A percentile compares a stretch with the other conserved stretches of the same genome.
These are phyloP conservation scores for Stictonetta naevosa DNA, from an alignment of 2,113 vertebrate genomes.

Conservation along the genomic window DNA sequence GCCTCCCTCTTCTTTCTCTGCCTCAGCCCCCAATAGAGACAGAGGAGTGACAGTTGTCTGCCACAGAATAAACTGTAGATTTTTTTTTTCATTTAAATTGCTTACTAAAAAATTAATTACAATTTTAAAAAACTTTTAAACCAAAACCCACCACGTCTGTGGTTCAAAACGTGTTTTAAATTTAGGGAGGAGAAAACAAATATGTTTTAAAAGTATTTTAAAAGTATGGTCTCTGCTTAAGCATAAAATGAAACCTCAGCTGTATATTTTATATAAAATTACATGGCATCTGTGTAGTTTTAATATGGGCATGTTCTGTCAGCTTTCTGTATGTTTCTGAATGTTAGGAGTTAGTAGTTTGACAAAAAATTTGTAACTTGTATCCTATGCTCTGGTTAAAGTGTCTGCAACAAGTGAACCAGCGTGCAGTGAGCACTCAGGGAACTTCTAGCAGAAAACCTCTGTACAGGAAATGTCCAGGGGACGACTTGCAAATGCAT, in stretches of 20 bases:
- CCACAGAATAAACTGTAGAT: background rate
- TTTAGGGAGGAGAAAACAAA: background rate
- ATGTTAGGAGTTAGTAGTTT: background rate
- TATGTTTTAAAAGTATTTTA: background rate
- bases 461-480: too few relatives aligned
- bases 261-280: background rate
- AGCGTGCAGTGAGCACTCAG: too few relatives aligned
- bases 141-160: background rate
- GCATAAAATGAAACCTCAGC: background rate
- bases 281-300: background rate
- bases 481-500: background rate
- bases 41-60: background rate
- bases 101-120: background rate
- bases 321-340: background rate
- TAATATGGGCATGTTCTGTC: background rate
- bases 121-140: background rate
- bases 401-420: background rate
- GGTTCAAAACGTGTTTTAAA: background rate
- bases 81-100: background rate
- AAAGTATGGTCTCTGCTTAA: background rate
- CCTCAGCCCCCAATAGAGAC: too few relatives aligned
- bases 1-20: too few relatives aligned
- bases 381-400: background rate
- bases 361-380: too few relatives aligned
- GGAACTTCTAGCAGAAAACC: fast-evolving